Evolutionary conservation across 1,140 invertebrate species (phyloP).

Genomic region (Sinella curviseta): DNA sequence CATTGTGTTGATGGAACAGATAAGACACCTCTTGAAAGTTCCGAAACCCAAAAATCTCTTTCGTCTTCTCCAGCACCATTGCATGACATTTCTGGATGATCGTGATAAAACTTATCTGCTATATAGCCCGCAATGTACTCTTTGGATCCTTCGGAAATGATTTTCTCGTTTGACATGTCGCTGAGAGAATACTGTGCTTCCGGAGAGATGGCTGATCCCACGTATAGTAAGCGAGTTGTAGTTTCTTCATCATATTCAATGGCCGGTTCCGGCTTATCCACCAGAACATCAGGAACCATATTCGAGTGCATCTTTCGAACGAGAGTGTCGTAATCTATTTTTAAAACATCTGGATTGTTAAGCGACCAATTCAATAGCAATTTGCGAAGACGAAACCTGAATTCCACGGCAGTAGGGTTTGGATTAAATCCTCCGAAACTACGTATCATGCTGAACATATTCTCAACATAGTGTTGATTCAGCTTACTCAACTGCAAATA

Average conservation of each 20-base stretch:
- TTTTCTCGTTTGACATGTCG: neutral
- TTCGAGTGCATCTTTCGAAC: neutral
- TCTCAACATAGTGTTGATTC: neutral
- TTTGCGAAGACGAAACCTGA: neutral
- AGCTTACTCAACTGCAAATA: neutral
- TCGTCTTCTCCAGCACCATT: neutral
- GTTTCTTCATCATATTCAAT: neutral
- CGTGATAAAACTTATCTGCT: neutral
- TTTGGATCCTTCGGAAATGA: neutral
- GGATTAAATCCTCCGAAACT: neutral
- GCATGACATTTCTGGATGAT: neutral
- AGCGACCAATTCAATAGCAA: neutral
- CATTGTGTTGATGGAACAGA: neutral
- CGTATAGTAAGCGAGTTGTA: neutral
- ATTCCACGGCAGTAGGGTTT: neutral
- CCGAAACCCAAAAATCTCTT: neutral
- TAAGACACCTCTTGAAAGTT: neutral
- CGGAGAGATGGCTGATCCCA: neutral
- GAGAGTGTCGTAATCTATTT: neutral
- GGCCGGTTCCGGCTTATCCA: neutral
- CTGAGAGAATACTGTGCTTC: neutral
- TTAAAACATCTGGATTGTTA: neutral
- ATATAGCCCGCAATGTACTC: neutral
- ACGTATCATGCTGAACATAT: neutral
- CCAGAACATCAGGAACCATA: neutral